Evolutionary conservation across 2,888 invertebrate species (phyloP).

Genomic region (Ophion obscuratus): DNA sequence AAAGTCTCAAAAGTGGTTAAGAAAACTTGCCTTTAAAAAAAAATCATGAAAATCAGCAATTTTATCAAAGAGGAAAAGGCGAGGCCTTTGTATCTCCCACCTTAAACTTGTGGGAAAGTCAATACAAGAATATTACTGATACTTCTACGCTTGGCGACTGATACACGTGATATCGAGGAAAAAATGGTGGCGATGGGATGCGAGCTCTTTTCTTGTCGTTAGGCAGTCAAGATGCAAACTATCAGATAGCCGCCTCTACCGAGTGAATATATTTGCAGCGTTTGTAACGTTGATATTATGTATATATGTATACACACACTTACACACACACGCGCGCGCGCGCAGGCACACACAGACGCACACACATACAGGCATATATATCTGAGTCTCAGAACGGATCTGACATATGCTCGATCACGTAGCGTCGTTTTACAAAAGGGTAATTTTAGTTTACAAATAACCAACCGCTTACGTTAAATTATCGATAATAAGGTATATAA

Average conservation of each 20-base stretch:
- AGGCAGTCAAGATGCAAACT: slow-evolving; percentile 30
- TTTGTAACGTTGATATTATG: slow-evolving; percentile 39
- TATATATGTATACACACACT: slow-evolving; percentile 25
- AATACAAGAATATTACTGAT: slow-evolving; percentile 41
- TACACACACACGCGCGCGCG: slow-evolving; percentile 2
- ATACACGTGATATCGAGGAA: slow-evolving; percentile 15
- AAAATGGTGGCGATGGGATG: slow-evolving; percentile 16
- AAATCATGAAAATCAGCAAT: too few relatives aligned
- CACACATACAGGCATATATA: slow-evolving; percentile 4
- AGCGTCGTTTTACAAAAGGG: slow-evolving; percentile 61
- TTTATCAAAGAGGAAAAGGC: too few relatives aligned
- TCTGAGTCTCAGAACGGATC: slow-evolving; percentile 47
- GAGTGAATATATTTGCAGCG: slow-evolving; percentile 34
- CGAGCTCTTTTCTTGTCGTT: slow-evolving; percentile 4
- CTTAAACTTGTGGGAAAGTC: slow-evolving; percentile 8
- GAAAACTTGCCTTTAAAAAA: too few relatives aligned
- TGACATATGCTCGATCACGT: slow-evolving; percentile 42
- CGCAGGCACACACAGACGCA: slow-evolving; percentile 1
- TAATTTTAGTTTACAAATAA: slow-evolving; percentile 58
- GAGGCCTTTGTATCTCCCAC: too few relatives aligned
- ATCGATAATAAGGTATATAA: slow-evolving; percentile 63
- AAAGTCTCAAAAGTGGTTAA: too few relatives aligned
- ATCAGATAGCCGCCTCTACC: slow-evolving; percentile 30
- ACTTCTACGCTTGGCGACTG: slow-evolving; percentile 13
- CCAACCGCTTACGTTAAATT: slow-evolving; percentile 57